Base-by-base conservation (phyloP, 2,888 invertebrate genomes). In the Syritta pipiens region DNA sequence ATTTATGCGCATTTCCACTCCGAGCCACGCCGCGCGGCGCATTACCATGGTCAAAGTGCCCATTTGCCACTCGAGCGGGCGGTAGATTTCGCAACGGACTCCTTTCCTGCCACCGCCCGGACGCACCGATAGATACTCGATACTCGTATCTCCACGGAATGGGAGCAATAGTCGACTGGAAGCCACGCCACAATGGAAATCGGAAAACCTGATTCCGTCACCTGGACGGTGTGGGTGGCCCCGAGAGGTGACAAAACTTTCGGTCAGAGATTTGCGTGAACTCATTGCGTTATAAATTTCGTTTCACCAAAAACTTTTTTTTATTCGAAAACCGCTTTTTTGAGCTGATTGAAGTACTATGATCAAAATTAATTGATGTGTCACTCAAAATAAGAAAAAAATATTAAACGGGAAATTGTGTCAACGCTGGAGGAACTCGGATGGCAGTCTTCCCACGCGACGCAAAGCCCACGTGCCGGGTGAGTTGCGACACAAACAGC, bases 321-420 rank as follows among this genome's bases (percentile, higher is more conserved):
- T n/a, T n/a, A n/a, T n/a, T n/a, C n/a, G n/a, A n/a, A n/a, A n/a
- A n/a, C n/a, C n/a, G n/a, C n/a, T n/a, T n/a, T n/a, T n/a, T n/a
- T n/a, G n/a, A n/a, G n/a, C n/a, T n/a, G n/a, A n/a, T n/a, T n/a
- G n/a, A n/a, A n/a, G n/a, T n/a, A n/a, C n/a, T n/a, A n/a, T n/a
- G n/a, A n/a, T n/a, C n/a, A n/a, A n/a, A 51, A 26, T 46, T 42
- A 30, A 69, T 51, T 14, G 48, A 30, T 48, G 30, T 37, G 51
- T 46, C 35, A 32, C 14, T 49, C 62, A 51, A 28, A 37, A 60
- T 37, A 10, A 10, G 17, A 57, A 28, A 20, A 53, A 75, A 82
- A 72, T 71, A 67, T 42, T 82, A 81, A 82, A 81, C 82, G 75
- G 75, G 81, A 55, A 81, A 57, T 30, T 62, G 46, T 37, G 53